phyloP scores from a whole-genome alignment of 2,797 vertebrate genomes.

The Arnoldichthys spilopterus region DNA sequence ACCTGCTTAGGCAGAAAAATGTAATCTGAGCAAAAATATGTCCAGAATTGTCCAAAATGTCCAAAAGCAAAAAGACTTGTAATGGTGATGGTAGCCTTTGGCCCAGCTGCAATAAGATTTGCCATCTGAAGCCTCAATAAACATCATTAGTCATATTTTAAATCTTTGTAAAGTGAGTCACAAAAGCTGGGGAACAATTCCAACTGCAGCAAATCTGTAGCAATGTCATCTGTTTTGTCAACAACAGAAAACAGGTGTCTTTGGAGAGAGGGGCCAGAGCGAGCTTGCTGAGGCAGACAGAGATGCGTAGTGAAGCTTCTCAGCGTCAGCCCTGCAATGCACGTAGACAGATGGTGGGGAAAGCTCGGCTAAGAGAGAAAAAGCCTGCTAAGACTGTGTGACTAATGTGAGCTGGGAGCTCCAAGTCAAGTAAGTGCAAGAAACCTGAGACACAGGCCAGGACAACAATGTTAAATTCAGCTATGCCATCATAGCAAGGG shows the following conservation, averaged over 20 bases:
- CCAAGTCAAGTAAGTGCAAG: slow-evolving; percentile 17
- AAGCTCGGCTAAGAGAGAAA: slow-evolving; percentile 50
- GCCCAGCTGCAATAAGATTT: neutral
- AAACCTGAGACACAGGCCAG: neutral
- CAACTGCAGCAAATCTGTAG: slow-evolving; percentile 22
- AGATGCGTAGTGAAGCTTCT: slow-evolving; percentile 16
- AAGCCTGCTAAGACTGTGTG: slow-evolving; percentile 50
- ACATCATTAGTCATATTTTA: slow-evolving; percentile 26
- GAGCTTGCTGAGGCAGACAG: slow-evolving; percentile 40
- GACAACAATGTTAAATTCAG: neutral
- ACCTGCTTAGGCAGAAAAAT: neutral
- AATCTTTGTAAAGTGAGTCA: slow-evolving; percentile 20
- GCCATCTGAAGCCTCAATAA: slow-evolving; percentile 8
- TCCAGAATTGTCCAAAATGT: neutral
- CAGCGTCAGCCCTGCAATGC: neutral
- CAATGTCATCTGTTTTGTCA: neutral
- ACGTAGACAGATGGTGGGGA: slow-evolving; percentile 51
- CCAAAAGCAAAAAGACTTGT: neutral
- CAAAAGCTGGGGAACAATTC: slow-evolving; percentile 18
- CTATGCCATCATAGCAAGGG: neutral
- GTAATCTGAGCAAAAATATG: neutral
- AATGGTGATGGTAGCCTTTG: neutral
- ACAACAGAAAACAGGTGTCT: slow-evolving; percentile 38
- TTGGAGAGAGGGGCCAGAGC: slow-evolving; percentile 4
- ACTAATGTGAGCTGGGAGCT: slow-evolving; percentile 53